Conservation (phyloP, 1,140 invertebrate genomes). For the Neodiprion fabricii region DNA sequence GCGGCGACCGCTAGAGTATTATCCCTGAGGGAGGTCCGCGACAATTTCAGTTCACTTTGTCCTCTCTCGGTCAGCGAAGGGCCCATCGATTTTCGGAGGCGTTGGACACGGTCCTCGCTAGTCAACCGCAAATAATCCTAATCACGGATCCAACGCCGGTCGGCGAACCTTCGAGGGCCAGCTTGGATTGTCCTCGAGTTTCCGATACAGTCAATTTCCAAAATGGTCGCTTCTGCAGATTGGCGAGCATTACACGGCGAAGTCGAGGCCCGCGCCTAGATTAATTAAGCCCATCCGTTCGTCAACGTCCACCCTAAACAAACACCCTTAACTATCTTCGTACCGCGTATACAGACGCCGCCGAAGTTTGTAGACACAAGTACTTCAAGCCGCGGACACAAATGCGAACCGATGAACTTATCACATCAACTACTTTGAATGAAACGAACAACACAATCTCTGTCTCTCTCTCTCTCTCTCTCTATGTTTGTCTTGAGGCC, state of each 20-base stretch:
- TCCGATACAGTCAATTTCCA: background rate
- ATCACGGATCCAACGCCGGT: constrained; percentile 3
- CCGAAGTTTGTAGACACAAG: background rate
- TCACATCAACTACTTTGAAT: background rate
- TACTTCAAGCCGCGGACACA: background rate
- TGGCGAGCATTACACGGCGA: background rate
- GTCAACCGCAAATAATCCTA: constrained; percentile 2
- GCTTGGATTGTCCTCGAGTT: background rate
- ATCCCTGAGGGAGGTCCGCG: background rate
- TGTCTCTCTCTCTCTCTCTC: background rate
- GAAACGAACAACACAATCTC: background rate
- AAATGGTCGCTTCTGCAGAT: background rate
- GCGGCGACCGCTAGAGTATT: background rate
- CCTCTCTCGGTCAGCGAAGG: background rate
- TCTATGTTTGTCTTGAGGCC: too few species aligned
- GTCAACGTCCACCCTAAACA: background rate
- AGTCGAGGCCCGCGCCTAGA: background rate
- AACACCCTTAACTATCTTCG: background rate
- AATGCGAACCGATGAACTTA: background rate
- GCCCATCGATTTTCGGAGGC: background rate
- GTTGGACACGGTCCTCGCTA: background rate
- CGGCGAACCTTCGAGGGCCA: background rate
- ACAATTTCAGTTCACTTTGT: background rate
- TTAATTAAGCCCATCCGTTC: background rate
- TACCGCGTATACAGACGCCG: background rate